Percentiles rank a stretch among this genome's conserved stretches.
phyloP scores from a whole-genome alignment of 2,113 vertebrate species.

The Seriola quinqueradiata region DNA sequence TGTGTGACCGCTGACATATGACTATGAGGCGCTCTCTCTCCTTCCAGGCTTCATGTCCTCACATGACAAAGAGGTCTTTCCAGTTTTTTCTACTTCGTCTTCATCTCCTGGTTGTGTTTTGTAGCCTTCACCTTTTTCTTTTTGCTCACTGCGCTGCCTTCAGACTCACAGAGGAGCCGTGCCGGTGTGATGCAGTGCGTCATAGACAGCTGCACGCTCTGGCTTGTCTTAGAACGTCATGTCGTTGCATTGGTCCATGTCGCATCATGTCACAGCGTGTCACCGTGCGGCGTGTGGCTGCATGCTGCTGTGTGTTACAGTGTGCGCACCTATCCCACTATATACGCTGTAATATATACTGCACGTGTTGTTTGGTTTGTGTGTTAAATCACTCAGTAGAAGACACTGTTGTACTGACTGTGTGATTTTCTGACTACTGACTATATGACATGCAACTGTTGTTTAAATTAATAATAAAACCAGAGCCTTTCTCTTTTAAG shows the following conservation, averaged over 20 bases:
- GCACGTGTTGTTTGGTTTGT: neutral
- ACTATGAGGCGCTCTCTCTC: slow-evolving; percentile 1
- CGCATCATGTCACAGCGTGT: neutral
- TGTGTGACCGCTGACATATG: slow-evolving; percentile 7
- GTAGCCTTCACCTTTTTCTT: slow-evolving; percentile 34
- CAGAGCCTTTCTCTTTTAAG: slow-evolving; percentile 54
- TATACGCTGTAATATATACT: neutral
- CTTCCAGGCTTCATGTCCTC: slow-evolving; percentile 43
- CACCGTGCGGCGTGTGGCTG: neutral
- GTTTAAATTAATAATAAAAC: slow-evolving; percentile 16
- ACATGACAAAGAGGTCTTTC: slow-evolving; percentile 62
- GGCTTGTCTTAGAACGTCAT: neutral
- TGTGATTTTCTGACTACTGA: neutral
- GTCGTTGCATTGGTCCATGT: too few relatives aligned
- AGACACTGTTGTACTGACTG: neutral
- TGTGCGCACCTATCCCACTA: neutral
- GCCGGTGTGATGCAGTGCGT: neutral
- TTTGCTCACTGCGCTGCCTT: slow-evolving; percentile 28
- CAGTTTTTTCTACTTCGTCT: slow-evolving; percentile 40
- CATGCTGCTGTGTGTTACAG: neutral
- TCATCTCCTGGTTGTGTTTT: slow-evolving; percentile 37
- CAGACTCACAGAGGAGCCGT: neutral
- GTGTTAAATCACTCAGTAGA: neutral
- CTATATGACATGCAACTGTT: neutral
- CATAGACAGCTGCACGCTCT: neutral